Evolutionary conservation across 1,140 invertebrate genomes (phyloP), one percentile per base, ranked within the genome.

Genomic region (Pararge aegeria): DNA sequence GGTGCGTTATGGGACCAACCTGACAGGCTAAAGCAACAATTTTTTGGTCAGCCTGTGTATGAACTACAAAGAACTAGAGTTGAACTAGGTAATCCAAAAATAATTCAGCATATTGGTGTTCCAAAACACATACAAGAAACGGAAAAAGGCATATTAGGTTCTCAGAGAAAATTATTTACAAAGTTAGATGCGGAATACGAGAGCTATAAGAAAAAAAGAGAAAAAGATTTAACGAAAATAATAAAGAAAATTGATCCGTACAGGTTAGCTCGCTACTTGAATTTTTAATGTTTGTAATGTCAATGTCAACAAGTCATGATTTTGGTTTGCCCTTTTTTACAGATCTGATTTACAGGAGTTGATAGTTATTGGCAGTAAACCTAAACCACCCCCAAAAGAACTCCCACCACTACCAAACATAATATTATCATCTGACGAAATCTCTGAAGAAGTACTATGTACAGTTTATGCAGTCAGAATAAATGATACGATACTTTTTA

Each of bases 51-150:
- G 60, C 87, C 59, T 30, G 76, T 71, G 55, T 90, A 72, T 57
- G 73, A 65, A 68, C 27, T 71, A 2, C 78, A 67, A 18, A 73
- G 66, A 70, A 79, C 60, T n/a, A 59, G 12, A 19, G 78, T 55
- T 60, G 84, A 72, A 75, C 68, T 55, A 58, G 89, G 70, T 19
- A 70, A 16, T 40, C 84, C 75, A 9, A 64, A 59, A 0, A 68
- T 84, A 2, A 63, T 91, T 4, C 80, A 85, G 48, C 78, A 89
- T 58, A 68, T 91, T 30, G 85, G 73, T 18, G 61, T 90, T 5
- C 91, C 91, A 0, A 52, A 64, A 2, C 61, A 82, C 10, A 87
- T 89, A 46, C 71, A 83, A 55, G 73, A 85, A 55, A 87, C 77
- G 13, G 82, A 87, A 65, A 75, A 78, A 62, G 80, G 78, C 18